Evolutionary conservation across 2,797 vertebrate genomes (phyloP).

Genomic region (Sphaeramia orbicularis): DNA sequence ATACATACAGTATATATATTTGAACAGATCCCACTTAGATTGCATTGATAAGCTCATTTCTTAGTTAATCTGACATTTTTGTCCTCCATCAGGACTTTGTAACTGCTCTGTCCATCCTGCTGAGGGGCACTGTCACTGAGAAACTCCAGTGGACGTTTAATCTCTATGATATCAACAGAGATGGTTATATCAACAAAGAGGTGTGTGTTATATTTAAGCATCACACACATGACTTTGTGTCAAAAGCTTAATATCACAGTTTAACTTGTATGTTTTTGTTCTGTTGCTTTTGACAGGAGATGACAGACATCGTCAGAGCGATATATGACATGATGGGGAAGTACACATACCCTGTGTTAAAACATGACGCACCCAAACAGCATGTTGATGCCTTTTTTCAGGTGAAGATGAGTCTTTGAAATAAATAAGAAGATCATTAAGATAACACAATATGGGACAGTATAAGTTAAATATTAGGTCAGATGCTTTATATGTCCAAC

Average conservation of each 20-base stretch:
- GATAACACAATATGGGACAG: neutral
- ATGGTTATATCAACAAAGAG: conserved; percentile 97
- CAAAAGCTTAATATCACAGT: neutral
- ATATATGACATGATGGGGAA: conserved; percentile 99
- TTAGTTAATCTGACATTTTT: neutral
- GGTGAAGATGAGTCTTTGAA: conserved; percentile 76
- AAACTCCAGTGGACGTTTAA: conserved; percentile 98
- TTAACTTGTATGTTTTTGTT: conserved; percentile 1
- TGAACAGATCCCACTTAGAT: neutral
- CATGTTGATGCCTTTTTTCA: conserved; percentile 97
- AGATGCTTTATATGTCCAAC: neutral
- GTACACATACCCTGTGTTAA: conserved; percentile 94
- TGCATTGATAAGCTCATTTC: neutral
- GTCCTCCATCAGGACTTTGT: conserved; percentile 91
- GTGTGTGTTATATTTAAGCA: conserved; percentile 64
- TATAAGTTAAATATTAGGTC: too few species aligned
- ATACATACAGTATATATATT: too few species aligned
- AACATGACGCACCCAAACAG: conserved; percentile 92
- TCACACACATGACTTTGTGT: conserved; percentile 6
- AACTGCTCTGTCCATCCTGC: conserved; percentile 92
- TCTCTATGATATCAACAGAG: conserved; percentile 97
- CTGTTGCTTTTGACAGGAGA: conserved; percentile 85
- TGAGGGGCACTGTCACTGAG: conserved; percentile 93
- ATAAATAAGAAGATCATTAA: neutral
- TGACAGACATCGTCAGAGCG: conserved; percentile 96